Evolutionary conservation across 1,140 invertebrate genomes (phyloP), one percentile per base, ranked within the genome.

Genomic region (Heliconius himera): DNA sequence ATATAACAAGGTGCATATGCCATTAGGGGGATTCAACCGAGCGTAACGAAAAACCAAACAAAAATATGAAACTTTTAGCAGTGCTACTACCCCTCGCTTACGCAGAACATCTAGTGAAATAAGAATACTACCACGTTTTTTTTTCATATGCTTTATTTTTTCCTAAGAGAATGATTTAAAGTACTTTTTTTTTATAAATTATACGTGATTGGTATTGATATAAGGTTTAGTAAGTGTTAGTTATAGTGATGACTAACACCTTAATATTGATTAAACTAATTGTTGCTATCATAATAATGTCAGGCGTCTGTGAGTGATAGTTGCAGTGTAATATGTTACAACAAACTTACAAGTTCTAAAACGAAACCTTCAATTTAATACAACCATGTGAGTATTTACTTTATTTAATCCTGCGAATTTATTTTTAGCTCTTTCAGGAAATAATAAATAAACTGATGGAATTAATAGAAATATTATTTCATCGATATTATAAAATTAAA

Each of bases 241-340:
- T 5, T 66, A 29, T 66, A 74, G 66, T 66, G 60, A 60, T 82
- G 41, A 70, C 49, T 70, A 74, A 49, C 26, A 18, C 20, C 36
- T 56, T 60, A 71, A 66, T 82, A 84, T 81, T 79, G 83, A 84
- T 84, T 83, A 82, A 82, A 84, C 81, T 74, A 78, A 75, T 71
- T 79, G 74, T 78, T 83, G 80, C 78, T 83, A 76, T 77, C 71
- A 79, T 71, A 70, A 60, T 81, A 76, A 46, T 80, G 75, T 41
- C 73, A 83, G 83, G 83, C 80, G 83, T 73, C 78, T 76, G 41
- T 46, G 70, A 79, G 84, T 78, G 60, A 77, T 83, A 29, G 13
- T 74, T 73, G 26, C 60, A 29, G 11, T 66, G 13, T 66, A 2
- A 66, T 66, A 22, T 56, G 0, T 66, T 11, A 9, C n/a, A 13